Conservation (phyloP, 2,888 invertebrate genomes). For the Baronia brevicornis region DNA sequence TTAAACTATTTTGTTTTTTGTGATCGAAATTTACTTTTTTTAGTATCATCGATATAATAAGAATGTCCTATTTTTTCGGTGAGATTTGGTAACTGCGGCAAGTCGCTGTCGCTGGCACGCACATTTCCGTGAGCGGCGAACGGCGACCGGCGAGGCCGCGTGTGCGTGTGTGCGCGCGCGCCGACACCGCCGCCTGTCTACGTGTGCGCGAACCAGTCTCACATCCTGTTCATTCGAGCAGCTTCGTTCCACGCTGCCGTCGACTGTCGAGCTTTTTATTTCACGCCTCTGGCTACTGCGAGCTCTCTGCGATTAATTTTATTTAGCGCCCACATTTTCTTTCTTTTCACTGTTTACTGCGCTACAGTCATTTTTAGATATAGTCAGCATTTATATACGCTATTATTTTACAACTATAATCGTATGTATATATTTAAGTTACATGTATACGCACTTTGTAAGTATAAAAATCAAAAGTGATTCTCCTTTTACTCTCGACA, state of each 20-base stretch:
- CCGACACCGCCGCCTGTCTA: constrained; percentile 18
- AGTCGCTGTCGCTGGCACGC: constrained; percentile 49
- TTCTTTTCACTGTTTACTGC: no score
- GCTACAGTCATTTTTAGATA: no score
- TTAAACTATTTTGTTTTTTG: no score
- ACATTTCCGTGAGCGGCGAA: constrained; percentile 68
- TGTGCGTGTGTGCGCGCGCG: constrained; percentile 40
- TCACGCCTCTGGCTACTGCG: constrained; percentile 52
- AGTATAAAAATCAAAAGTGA: no score
- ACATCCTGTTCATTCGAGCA: constrained; percentile 75
- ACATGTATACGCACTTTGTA: no score
- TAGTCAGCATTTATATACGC: no score
- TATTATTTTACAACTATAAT: no score
- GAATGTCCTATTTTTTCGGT: constrained; percentile 1
- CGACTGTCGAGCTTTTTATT: constrained; percentile 70
- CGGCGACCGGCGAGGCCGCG: constrained; percentile 65
- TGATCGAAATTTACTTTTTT: no score
- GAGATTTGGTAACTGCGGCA: constrained; percentile 14
- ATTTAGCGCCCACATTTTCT: constrained; percentile 16
- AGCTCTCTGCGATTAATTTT: constrained; percentile 37
- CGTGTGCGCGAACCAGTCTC: constrained; percentile 70
- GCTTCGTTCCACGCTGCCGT: constrained; percentile 58
- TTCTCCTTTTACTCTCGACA: no score
- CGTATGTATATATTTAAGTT: no score
- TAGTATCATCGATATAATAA: no score